Evolutionary conservation across 2,888 invertebrate genomes (phyloP).

Genomic region (Microctonus brassicae): DNA sequence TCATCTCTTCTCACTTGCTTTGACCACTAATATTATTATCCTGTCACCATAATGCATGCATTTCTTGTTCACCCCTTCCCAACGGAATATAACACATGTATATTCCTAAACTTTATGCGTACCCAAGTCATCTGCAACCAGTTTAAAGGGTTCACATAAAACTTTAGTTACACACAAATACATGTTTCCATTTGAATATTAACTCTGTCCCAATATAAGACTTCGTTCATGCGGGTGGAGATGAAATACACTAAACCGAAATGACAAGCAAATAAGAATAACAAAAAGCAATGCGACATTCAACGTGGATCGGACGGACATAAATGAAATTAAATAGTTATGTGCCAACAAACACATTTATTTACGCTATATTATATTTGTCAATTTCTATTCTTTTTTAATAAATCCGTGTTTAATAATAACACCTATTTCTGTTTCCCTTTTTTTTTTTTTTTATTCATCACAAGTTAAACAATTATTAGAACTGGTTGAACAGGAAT

Average conservation of each 20-base stretch:
- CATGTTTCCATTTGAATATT: neutral
- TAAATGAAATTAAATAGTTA: constrained; percentile 27
- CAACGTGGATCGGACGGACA: neutral
- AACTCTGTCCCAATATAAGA: no score
- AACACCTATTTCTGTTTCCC: no score
- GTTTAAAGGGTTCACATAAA: constrained; percentile 13
- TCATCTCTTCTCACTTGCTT: neutral
- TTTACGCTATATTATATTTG: neutral
- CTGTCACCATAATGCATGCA: no score
- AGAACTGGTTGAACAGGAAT: neutral
- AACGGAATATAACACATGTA: neutral
- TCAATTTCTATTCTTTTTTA: neutral
- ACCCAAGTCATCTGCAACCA: constrained; percentile 8
- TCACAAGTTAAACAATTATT: neutral
- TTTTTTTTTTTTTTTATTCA: neutral
- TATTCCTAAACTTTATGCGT: constrained; percentile 14
- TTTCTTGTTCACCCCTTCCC: neutral
- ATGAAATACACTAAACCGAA: constrained; percentile 1
- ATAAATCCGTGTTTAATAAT: neutral
- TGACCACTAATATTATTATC: neutral
- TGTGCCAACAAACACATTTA: constrained; percentile 16
- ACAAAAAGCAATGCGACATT: constrained; percentile 26
- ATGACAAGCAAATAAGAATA: constrained; percentile 25
- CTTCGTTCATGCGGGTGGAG: neutral
- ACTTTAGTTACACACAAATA: neutral